Evolutionary conservation across 2,113 vertebrate species (phyloP), one percentile per base, ranked within the genome.

Genomic region (Malaclemys terrapin): DNA sequence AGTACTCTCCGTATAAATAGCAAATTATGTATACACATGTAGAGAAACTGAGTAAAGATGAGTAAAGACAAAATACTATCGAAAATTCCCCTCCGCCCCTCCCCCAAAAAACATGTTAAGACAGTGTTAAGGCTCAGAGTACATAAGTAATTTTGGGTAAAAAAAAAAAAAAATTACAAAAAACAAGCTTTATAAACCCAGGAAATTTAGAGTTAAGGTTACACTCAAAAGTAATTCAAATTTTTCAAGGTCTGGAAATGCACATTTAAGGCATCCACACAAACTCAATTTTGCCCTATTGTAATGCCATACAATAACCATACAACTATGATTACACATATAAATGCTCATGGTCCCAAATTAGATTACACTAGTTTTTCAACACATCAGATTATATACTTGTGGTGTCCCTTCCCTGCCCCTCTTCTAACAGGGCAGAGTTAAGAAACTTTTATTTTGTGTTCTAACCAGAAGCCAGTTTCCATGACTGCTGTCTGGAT

Each of bases 121-220:
- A 79, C 1, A 1, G 38, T 0, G 2, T 13, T 82, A 47, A 24
- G 86, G 54, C 19, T 3, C 31, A 50, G 62, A 91, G 29, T 9
- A 84, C 4, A 53, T 10, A 27, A 57, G n/a, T 45, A 85, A 53
- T 16, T 87, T 19, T 80, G 10, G 80, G 75, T 87, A 83, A 11
- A 65, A 29, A 38, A 0, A 0, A 42, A 42, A 42, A 42, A 42
- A 2, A 16, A 53, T 16, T 29, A 25, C 8, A 65, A 65, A 65
- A 65, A 65, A 35, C 31, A 65, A 65, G 24, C 62, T 65, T 65
- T 65, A 65, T 65, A 65, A 65, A 65, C 29, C 62, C 62, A 65
- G 62, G 62, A 29, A 31, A 65, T 65, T 56, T 20, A 56, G 54
- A 56, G 54, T 56, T 65, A 65, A 65, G 62, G 62, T 65, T 65